phyloP scores from a whole-genome alignment of 2,888 invertebrate species.

The Coenonympha arcania region DNA sequence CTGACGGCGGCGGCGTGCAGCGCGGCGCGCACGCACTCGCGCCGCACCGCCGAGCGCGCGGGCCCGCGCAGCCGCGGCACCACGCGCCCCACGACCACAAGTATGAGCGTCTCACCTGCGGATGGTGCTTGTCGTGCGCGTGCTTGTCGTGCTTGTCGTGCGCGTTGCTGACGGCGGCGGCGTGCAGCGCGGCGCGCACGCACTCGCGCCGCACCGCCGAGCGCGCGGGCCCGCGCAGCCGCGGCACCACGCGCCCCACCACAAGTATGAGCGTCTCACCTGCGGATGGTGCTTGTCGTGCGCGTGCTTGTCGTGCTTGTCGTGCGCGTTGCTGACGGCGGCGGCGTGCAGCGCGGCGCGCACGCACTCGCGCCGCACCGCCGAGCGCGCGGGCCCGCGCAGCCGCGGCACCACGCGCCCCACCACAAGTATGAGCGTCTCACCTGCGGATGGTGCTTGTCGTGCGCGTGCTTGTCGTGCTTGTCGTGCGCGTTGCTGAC shows the following conservation, averaged over 20 bases:
- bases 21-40: slow-evolving; percentile 86
- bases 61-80: slow-evolving; percentile 83
- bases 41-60: slow-evolving; percentile 81
- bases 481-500: too few species aligned
- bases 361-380: slow-evolving; percentile 84
- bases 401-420: slow-evolving; percentile 81
- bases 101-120: slow-evolving; percentile 63
- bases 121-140: slow-evolving; percentile 10
- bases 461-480: too few species aligned
- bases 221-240: slow-evolving; percentile 81
- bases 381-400: slow-evolving; percentile 81
- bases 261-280: too few species aligned
- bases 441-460: too few species aligned
- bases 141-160: slow-evolving; percentile 26
- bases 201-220: slow-evolving; percentile 85
- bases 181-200: slow-evolving; percentile 85
- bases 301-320: slow-evolving; percentile 26
- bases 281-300: slow-evolving; percentile 14
- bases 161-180: slow-evolving; percentile 65
- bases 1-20: slow-evolving; percentile 78
- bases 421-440: too few species aligned
- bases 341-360: slow-evolving; percentile 87
- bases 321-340: slow-evolving; percentile 33
- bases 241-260: slow-evolving; percentile 80
- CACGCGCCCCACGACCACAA: slow-evolving; percentile 81